Evolutionary conservation across 2,797 vertebrate genomes (phyloP).

Genomic region (Tamandua tetradactyla): DNA sequence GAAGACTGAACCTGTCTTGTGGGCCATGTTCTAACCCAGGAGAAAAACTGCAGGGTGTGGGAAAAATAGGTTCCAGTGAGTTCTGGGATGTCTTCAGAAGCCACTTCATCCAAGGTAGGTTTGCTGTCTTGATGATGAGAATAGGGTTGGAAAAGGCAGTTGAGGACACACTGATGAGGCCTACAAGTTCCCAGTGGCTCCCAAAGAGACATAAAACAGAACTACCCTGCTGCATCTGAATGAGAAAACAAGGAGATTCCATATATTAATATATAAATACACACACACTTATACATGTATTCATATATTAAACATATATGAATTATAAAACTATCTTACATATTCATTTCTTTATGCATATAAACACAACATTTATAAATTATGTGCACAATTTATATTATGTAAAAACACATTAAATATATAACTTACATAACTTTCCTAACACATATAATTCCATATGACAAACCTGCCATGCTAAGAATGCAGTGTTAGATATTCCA

Average conservation of each 20-base stretch:
- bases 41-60: neutral
- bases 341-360: neutral
- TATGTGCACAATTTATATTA: neutral
- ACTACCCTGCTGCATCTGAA: conserved; percentile 45
- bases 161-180: neutral
- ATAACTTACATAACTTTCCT: neutral
- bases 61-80: neutral
- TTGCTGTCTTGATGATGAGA: conserved; percentile 34
- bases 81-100: conserved; percentile 11
- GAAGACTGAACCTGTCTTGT: neutral
- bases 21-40: neutral
- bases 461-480: too few species aligned
- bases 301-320: too few species aligned
- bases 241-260: neutral
- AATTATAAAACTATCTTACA: too few species aligned
- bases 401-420: neutral
- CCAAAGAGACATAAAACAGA: conserved; percentile 48
- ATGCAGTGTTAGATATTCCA: too few species aligned
- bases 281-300: neutral
- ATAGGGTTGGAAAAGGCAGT: neutral
- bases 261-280: neutral
- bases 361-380: neutral
- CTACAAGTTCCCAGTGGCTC: conserved; percentile 30
- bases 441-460: neutral
- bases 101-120: neutral